Evolutionary conservation across 2,888 invertebrate genomes (phyloP).

Genomic region (Chromoteleia sp.): DNA sequence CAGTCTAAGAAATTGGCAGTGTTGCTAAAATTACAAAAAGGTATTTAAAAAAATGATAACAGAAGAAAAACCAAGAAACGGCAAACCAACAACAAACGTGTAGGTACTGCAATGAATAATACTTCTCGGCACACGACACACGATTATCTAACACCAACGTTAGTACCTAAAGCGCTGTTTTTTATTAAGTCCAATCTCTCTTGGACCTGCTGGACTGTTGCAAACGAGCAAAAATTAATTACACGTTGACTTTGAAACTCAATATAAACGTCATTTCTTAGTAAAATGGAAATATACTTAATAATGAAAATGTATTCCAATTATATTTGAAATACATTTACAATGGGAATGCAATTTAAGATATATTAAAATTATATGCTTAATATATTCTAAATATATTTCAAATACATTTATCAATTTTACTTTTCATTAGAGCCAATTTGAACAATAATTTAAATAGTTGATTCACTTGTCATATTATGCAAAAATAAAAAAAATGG

Average conservation of each 20-base stretch:
- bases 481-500: slow-evolving; percentile 6
- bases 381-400: no score
- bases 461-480: neutral
- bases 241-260: slow-evolving; percentile 26
- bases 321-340: no score
- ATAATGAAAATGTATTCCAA: no score
- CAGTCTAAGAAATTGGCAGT: slow-evolving; percentile 75
- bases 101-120: slow-evolving; percentile 79
- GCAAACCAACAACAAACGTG: slow-evolving; percentile 84
- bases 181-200: slow-evolving; percentile 54
- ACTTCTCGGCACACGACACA: slow-evolving; percentile 84
- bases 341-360: no score
- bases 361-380: no score
- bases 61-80: slow-evolving; percentile 80
- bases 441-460: slow-evolving; percentile 1
- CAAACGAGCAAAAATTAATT: slow-evolving; percentile 66
- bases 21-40: slow-evolving; percentile 73
- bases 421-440: no score
- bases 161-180: slow-evolving; percentile 81
- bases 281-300: no score
- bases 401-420: no score
- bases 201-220: slow-evolving; percentile 54
- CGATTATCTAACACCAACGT: slow-evolving; percentile 85
- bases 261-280: slow-evolving; percentile 9
- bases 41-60: slow-evolving; percentile 66